Conservation (phyloP, 1,140 invertebrate species). For the Aradophagus sp. region DNA sequence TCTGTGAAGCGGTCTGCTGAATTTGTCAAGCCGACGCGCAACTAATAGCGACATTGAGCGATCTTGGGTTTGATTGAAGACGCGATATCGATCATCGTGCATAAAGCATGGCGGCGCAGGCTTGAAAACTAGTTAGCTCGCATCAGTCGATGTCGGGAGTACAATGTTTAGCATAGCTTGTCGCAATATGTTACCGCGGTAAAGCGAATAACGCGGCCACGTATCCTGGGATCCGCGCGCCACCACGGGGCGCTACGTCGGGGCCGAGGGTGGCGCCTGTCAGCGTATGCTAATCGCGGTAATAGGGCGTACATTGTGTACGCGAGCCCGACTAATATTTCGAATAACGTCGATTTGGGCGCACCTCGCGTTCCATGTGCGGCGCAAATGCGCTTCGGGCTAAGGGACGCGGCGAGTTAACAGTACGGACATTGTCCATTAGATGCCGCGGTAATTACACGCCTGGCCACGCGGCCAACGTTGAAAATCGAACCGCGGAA, state of each 20-base stretch:
- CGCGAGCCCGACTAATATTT: constrained; percentile 63
- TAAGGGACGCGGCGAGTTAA: constrained; percentile 47
- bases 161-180: constrained; percentile 68
- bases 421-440: constrained; percentile 57
- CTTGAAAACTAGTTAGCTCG: constrained; percentile 59
- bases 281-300: constrained; percentile 69
- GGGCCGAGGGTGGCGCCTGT: constrained; percentile 56
- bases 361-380: constrained; percentile 15
- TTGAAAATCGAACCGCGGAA: constrained; percentile 54
- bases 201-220: constrained; percentile 44
- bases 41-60: constrained; percentile 36
- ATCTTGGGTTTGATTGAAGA: constrained; percentile 45
- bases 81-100: constrained; percentile 29
- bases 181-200: constrained; percentile 66
- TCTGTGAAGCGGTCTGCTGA: constrained; percentile 6
- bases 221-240: constrained; percentile 31
- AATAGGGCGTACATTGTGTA: constrained; percentile 65
- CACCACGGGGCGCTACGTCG: constrained; percentile 13
- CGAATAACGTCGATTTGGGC: constrained; percentile 64
- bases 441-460: constrained; percentile 58
- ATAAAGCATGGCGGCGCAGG: constrained; percentile 20
- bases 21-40: constrained; percentile 24
- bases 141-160: constrained; percentile 65
- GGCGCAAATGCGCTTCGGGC: constrained; percentile 34
- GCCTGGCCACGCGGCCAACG: constrained; percentile 28